Evolutionary conservation across 1,140 invertebrate species (phyloP).

Genomic region (Drosophila oshimai): DNA sequence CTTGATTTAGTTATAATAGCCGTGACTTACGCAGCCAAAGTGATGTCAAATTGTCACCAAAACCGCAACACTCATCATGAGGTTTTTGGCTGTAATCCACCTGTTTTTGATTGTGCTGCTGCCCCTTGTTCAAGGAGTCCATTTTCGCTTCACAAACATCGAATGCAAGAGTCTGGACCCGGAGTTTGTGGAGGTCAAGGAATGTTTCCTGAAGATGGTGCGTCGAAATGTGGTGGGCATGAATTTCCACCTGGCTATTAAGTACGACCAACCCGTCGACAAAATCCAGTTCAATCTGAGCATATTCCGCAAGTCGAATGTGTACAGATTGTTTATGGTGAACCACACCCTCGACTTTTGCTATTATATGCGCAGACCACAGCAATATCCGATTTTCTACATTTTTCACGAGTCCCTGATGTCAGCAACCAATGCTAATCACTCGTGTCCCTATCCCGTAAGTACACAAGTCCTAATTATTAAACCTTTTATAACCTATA

Average conservation of each 20-base stretch:
- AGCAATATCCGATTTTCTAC: constrained; percentile 37
- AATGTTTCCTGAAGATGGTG: constrained; percentile 18
- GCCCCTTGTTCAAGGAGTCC: neutral
- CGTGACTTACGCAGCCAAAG: neutral
- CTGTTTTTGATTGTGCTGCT: neutral
- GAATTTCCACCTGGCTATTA: neutral
- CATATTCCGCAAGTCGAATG: constrained; percentile 42
- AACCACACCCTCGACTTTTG: constrained; percentile 50
- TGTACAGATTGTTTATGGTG: constrained; percentile 26
- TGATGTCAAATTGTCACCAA: neutral
- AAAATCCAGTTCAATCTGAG: constrained; percentile 20
- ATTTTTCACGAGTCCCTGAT: constrained; percentile 30
- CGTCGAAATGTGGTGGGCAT: constrained; percentile 11
- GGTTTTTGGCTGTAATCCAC: neutral
- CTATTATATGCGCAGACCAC: constrained; percentile 43
- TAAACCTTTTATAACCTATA: neutral
- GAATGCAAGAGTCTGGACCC: constrained; percentile 8
- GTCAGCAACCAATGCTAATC: constrained; percentile 43
- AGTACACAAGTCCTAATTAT: neutral
- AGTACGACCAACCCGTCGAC: constrained; percentile 3
- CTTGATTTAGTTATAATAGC: constrained; percentile 23
- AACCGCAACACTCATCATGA: constrained; percentile 6
- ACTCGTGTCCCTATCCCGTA: constrained; percentile 46
- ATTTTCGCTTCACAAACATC: constrained; percentile 24
- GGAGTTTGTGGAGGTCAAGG: constrained; percentile 12